Evolutionary conservation across 2,888 invertebrate genomes (phyloP), one percentile per base, ranked within the genome.

Genomic region (Stenodera caucasica): DNA sequence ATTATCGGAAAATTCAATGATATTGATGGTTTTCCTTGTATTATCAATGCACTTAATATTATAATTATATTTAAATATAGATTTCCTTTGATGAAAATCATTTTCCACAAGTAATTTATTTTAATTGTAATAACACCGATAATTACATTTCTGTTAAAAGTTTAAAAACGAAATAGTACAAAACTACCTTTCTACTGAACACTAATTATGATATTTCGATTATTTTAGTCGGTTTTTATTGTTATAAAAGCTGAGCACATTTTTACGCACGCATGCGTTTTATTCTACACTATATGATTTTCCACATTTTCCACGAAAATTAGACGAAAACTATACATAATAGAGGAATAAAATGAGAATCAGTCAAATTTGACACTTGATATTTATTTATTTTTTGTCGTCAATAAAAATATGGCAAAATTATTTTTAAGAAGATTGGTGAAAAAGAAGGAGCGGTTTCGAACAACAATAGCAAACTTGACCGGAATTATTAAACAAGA

Each of bases 21-120:
- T 12, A 77, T 61, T 15, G 78, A 76, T 0, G 78, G 77, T 54
- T 76, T 78, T 52, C 75, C 76, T 35, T 75, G 71, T 8, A 69
- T 74, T 21, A 73, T 75, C 51, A 78, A 64, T 49, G 70, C 60
- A 58, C 70, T 56, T 15, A 75, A 62, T 49, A 75, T 65, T 62
- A 75, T 64, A 29, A 72, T 52, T 53, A 66, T 64, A 59, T 71
- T 66, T 64, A 74, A 67, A 63, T 72, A 66, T 64, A 67, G 69
- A 70, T 70, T 65, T 57, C 66, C 55, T 29, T 49, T 58, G 52
- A 64, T 63, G n/a, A n/a, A n/a, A n/a, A n/a, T n/a, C n/a, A n/a
- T n/a, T n/a, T n/a, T n/a, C n/a, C n/a, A n/a, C n/a, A n/a, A n/a
- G n/a, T n/a, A n/a, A n/a, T n/a, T n/a, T n/a, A n/a, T n/a, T n/a